phyloP scores from a whole-genome alignment of 2,888 invertebrate genomes.

The Loripinus fragilis region DNA sequence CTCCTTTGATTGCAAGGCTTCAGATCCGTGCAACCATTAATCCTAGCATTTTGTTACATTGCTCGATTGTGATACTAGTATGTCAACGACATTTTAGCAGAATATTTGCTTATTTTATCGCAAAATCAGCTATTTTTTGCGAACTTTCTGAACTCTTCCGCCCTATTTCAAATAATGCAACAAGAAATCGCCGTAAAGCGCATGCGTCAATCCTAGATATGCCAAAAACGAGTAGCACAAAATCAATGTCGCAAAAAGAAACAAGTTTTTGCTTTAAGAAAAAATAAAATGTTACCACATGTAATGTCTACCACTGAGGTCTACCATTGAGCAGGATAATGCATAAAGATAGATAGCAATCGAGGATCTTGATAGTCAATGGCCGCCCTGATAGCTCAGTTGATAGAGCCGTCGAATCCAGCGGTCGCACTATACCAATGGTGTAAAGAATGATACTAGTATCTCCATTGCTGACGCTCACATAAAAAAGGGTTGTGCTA shows the following conservation, averaged over 20 bases:
- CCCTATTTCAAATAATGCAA: slow-evolving; percentile 69
- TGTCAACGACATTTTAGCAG: background rate
- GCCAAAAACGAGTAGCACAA: slow-evolving; percentile 23
- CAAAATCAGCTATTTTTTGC: background rate
- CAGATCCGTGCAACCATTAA: background rate
- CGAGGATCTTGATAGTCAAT: no score
- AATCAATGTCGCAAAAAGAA: background rate
- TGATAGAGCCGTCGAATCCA: no score
- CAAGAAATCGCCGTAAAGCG: slow-evolving; percentile 61
- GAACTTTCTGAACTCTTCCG: slow-evolving; percentile 64
- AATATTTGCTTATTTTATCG: background rate
- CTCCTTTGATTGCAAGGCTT: slow-evolving; percentile 14
- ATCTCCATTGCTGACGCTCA: no score
- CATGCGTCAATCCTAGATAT: slow-evolving; percentile 58
- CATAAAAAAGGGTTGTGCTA: no score
- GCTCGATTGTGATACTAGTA: slow-evolving; percentile 14
- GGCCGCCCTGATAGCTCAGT: no score
- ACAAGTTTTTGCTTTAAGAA: background rate
- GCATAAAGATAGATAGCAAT: no score
- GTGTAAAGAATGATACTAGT: no score
- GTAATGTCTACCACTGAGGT: no score
- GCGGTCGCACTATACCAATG: no score
- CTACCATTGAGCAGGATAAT: no score
- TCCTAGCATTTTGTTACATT: background rate
- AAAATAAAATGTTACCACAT: no score